Conservation (phyloP, 2,797 vertebrate species). For the Chaetophractus vellerosus region DNA sequence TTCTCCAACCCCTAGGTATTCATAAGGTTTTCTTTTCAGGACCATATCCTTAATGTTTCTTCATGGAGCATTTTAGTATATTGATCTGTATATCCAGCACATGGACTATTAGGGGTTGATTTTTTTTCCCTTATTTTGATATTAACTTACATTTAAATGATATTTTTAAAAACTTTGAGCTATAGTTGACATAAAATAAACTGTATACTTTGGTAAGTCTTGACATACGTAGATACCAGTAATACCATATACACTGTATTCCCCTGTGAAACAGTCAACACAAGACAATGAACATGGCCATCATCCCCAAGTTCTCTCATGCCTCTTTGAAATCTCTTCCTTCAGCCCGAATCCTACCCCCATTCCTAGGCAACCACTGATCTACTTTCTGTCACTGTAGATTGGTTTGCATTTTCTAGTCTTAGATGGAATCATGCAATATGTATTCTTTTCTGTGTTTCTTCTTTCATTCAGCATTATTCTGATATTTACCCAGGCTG, state of each 20-base stretch:
- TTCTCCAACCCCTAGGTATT: constrained; percentile 27
- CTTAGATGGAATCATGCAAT: constrained; percentile 33
- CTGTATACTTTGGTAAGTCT: constrained; percentile 21
- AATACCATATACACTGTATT: neutral
- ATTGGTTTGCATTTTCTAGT: constrained; percentile 47
- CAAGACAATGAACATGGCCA: constrained; percentile 20
- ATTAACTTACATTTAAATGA: constrained; percentile 59
- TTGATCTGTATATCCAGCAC: neutral
- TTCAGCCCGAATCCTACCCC: neutral
- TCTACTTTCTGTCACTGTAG: constrained; percentile 40
- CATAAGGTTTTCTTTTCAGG: constrained; percentile 42
- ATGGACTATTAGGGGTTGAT: neutral
- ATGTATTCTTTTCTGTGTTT: neutral
- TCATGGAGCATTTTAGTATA: neutral
- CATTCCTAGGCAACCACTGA: neutral
- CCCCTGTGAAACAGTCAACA: constrained; percentile 28
- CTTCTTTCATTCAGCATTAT: constrained; percentile 62
- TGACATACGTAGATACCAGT: constrained; percentile 5
- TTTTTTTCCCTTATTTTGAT: constrained; percentile 55
- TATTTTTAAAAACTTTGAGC: constrained; percentile 1
- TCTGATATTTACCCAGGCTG: constrained; percentile 47
- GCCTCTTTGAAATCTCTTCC: constrained; percentile 7
- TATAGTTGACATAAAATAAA: constrained; percentile 26
- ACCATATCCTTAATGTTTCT: constrained; percentile 6
- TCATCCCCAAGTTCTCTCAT: neutral